phyloP scores from a whole-genome alignment of 64 coral and sea anemone species.

The Pachyseris speciosa region DNA sequence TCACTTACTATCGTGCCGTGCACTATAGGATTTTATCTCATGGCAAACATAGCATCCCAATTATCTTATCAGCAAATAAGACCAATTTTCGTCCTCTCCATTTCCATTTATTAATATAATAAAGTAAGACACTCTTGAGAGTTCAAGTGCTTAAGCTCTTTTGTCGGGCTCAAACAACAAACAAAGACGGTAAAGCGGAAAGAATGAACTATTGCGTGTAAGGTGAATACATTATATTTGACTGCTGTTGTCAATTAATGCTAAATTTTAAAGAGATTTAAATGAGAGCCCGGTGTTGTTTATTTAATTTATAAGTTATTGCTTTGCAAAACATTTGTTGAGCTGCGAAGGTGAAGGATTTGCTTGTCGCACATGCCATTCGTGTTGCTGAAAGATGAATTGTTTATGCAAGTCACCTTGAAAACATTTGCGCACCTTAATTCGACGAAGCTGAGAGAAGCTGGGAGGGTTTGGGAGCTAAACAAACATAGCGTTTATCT shows the following conservation, averaged over 20 bases:
- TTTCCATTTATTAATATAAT: constrained; percentile 5
- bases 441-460: no score
- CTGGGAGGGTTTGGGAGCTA: no score
- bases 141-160: constrained; percentile 5
- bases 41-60: background rate
- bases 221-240: no score
- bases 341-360: background rate
- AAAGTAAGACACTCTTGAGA: constrained; percentile 15
- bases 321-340: background rate
- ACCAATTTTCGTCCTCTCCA: background rate
- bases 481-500: no score
- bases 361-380: background rate
- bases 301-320: background rate
- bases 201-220: background rate
- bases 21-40: constrained; percentile 1
- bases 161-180: background rate
- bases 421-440: no score
- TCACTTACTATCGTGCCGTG: background rate
- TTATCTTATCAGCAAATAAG: background rate
- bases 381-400: background rate
- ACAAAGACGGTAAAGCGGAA: background rate
- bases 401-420: no score
- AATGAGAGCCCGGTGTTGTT: background rate
- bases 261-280: background rate
- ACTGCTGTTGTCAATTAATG: background rate